Evolutionary conservation across 2,888 invertebrate species (phyloP), one percentile per base, ranked within the genome.

Genomic region (Meghimatium bilineatum): DNA sequence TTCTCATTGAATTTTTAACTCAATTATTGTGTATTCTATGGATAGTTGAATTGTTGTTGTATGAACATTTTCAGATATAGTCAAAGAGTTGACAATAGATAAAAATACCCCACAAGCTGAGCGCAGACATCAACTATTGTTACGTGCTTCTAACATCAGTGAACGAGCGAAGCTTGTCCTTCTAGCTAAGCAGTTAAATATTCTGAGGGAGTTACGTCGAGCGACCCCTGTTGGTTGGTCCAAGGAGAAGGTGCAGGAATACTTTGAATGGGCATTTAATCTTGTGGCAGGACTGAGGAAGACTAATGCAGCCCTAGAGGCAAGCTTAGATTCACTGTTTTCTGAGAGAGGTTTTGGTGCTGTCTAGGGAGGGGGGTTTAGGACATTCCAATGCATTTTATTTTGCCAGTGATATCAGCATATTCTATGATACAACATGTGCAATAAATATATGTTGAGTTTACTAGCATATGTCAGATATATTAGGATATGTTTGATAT

Each of bases 101-200:
- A 97, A 97, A 93, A 92, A 91, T 3, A 93, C 96, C 74, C 94
- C 95, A 0, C 96, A 95, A 90, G 90, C 93, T 36, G 95, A 95
- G 87, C 93, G 97, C 96, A 97, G 93, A 78, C 82, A 85, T 38
- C 88, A 88, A 34, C 96, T 96, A 90, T 95, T 97, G 86, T 94
- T 94, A 56, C 95, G 96, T 91, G 96, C 96, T 0, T 92, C 94
- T 0, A 92, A 91, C 2, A 91, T 93, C 1, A 95, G 95, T 87
- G 88, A 91, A 23, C 94, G 95, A 91, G 97, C 96, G 0, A 97
- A 96, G 91, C 93, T 97, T 38, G 96, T 97, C 0, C 96, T 96
- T 92, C 93, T 97, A 87, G 97, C 97, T 0, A 97, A 97, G 93
- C 97, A 97, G 92, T 94, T 97, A 86, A 96, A 97, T 92, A 97